phyloP scores from a whole-genome alignment of 2,113 vertebrate genomes.

The Oryzias melastigma region DNA sequence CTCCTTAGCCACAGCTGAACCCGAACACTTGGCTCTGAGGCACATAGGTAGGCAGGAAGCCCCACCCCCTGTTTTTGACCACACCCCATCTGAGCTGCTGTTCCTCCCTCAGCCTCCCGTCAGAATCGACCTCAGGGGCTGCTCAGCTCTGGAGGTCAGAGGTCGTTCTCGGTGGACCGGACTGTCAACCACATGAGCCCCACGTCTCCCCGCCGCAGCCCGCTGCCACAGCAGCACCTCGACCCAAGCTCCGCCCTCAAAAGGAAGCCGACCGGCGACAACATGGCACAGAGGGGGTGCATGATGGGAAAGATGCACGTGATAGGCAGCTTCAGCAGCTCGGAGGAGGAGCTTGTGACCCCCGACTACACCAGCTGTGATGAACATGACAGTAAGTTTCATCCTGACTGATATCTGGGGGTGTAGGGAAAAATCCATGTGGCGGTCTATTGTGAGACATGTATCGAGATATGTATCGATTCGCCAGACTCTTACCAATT shows the following conservation, averaged over 20 bases:
- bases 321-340: conserved; percentile 90
- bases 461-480: no score
- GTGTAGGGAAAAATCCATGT: no score
- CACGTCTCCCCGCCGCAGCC: conserved; percentile 85
- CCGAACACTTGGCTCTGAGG: conserved; percentile 36
- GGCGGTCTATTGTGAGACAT: no score
- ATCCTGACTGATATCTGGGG: not conserved
- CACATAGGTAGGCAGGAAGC: conserved; percentile 15
- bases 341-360: conserved; percentile 87
- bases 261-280: conserved; percentile 84
- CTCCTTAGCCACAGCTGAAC: conserved; percentile 78
- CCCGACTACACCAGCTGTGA: conserved; percentile 94
- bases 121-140: conserved; percentile 76
- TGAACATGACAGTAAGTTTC: conserved; percentile 89
- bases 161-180: conserved; percentile 88
- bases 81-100: not conserved
- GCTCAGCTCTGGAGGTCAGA: conserved; percentile 80
- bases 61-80: not conserved
- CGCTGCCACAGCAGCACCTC: conserved; percentile 84
- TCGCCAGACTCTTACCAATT: no score
- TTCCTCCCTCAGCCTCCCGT: conserved; percentile 51
- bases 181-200: conserved; percentile 81
- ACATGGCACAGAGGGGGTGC: conserved; percentile 75
- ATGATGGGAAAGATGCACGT: conserved; percentile 88
- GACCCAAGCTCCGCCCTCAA: conserved; percentile 85